Base-by-base conservation (phyloP, 2,888 invertebrate genomes). In the Melieria picta region DNA sequence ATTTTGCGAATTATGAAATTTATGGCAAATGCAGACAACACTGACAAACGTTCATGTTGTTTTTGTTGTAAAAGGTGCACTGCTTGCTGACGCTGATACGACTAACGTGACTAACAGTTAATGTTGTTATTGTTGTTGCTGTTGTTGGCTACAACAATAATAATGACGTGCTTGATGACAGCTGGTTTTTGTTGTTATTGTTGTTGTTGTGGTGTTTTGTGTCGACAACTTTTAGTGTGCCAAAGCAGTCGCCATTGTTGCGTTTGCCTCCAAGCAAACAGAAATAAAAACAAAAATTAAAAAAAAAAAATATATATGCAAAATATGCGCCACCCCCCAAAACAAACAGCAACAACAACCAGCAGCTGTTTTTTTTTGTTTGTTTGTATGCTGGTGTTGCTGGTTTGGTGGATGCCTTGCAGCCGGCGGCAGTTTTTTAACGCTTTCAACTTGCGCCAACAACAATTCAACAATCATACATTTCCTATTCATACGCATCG, bases 401-500 rank as follows among this genome's bases (percentile, higher is more conserved):
- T 16, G 30, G 30, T 30, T 30, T 30, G 30, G 30, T 30, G 30
- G n/a, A n/a, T 30, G 30, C 30, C 30, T 30, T 30, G 30, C 30
- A 30, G 30, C 30, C 30, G 30, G 3, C 30, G 30, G 30, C 30
- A 30, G 30, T 30, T 30, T 30, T 30, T 30, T 30, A 30, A 30
- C 30, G 30, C 30, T 30, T 30, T 30, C 30, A 30, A 30, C 30
- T 30, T 30, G 30, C 2, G 30, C 30, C 30, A 30, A 30, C 30
- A 30, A 30, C 30, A 30, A 30, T 30, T 30, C 13, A 45, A 65
- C 45, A 55, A 43, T 45, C 43, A 50, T 9, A 65, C n/a, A 45
- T 65, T 65, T 65, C 45, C 9, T 52, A 65, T 65, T 65, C 52
- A 64, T 52, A 65, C 43, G 56, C 65, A 47, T 30, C 16, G 30